Percentiles rank a stretch among this genome's conserved stretches.
Evolutionary conservation across 2,113 vertebrate genomes (phyloP).

Genomic region (Syngnathoides biaculeatus): DNA sequence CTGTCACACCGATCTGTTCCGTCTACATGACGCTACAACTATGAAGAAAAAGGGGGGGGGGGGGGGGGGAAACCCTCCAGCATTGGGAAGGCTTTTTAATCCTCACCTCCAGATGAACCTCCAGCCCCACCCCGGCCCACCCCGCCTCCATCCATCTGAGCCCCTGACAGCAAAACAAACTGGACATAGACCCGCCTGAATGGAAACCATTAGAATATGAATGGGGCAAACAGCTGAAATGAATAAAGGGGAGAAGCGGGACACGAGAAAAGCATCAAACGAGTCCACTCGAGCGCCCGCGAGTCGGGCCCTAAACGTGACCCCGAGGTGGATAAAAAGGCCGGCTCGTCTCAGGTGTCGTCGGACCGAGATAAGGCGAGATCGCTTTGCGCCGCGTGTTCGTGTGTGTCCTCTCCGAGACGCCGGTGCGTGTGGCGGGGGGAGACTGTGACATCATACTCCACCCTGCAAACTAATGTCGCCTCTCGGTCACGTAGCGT

Average conservation of each 20-base stretch:
- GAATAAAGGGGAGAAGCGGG: slow-evolving; percentile 48
- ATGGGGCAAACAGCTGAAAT: slow-evolving; percentile 63
- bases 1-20: slow-evolving; percentile 42
- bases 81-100: slow-evolving; percentile 36
- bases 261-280: slow-evolving; percentile 42
- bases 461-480: slow-evolving; percentile 50
- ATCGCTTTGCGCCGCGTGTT: neutral
- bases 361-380: slow-evolving; percentile 20
- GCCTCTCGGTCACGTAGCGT: slow-evolving; percentile 41
- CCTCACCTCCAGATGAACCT: slow-evolving; percentile 73
- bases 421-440: slow-evolving; percentile 37
- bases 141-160: slow-evolving; percentile 57
- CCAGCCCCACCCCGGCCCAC: slow-evolving; percentile 12
- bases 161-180: slow-evolving; percentile 70
- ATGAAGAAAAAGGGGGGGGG: too few species aligned
- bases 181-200: slow-evolving; percentile 64
- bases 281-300: slow-evolving; percentile 45
- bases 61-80: too few species aligned
- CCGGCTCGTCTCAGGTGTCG: slow-evolving; percentile 41
- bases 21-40: slow-evolving; percentile 12
- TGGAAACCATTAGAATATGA: slow-evolving; percentile 71
- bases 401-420: slow-evolving; percentile 15
- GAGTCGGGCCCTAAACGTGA: slow-evolving; percentile 53
- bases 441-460: slow-evolving; percentile 57
- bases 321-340: slow-evolving; percentile 23